Evolutionary conservation across 2,113 vertebrate genomes (phyloP), one percentile per base, ranked within the genome.

Genomic region (Tricholaema leucomelas): DNA sequence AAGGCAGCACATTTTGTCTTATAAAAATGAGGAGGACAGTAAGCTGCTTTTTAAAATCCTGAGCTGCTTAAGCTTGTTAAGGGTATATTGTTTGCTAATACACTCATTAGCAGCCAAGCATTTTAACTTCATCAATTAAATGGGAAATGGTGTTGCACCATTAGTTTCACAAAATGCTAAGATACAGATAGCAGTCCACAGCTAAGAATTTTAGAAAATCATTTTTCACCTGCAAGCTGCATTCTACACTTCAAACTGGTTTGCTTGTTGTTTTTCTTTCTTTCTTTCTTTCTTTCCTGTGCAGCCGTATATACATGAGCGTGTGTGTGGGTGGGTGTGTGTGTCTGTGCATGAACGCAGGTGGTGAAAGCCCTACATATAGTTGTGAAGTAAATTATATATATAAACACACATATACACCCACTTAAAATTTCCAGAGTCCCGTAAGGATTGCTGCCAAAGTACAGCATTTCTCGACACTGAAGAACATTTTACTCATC

Each of bases 61-160:
- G 95, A 97, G 97, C 96, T 97, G 94, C 96, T 97, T 97, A 97
- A 97, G 96, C 96, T 94, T 95, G 94, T 97, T 97, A 96, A 96
- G 92, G 93, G 94, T 93, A 97, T 95, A 98, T 95, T 97, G 95
- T 97, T 97, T 97, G 96, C 97, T 97, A 98, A 98, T 97, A 97
- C 60, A 96, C 96, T 98, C 96, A 97, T 98, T 98, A 97, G 96
- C 95, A 97, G 94, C 89, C 95, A 97, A 96, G 95, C 96, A 98
- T 97, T 96, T 97, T 96, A 97, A 97, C 95, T 97, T 97, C 96
- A 96, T 97, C 97, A 97, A 97, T 98, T 98, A 97, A 97, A 97
- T 31, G 94, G 94, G 94, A 97, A 97, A 97, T 94, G 83, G 90
- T 92, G 91, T 93, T 93, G 74, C 63, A 75, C 91, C 86, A 95